A percentile compares a stretch with the other conserved stretches of the same genome.
These are phyloP conservation scores for Volucella bombylans DNA, from an alignment of 2,888 invertebrate genomes.

Conservation along the genomic window DNA sequence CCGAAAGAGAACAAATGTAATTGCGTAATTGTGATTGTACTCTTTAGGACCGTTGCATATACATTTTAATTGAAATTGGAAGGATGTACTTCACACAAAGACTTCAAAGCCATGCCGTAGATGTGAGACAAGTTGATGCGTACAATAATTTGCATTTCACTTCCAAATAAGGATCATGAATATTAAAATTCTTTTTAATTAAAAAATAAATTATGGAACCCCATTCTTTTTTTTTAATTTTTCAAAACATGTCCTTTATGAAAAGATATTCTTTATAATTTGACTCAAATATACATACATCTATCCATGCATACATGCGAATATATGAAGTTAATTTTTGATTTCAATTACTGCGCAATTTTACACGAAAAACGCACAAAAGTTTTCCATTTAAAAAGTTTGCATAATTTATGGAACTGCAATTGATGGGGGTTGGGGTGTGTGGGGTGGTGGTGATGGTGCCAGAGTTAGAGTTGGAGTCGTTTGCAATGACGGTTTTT, in stretches of 20 bases:
- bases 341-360: slow-evolving; percentile 6
- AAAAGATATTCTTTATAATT: too few relatives aligned
- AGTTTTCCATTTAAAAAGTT: slow-evolving; percentile 19
- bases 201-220: slow-evolving; percentile 55
- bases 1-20: slow-evolving; percentile 47
- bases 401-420: slow-evolving; percentile 21
- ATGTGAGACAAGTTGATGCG: slow-evolving; percentile 24
- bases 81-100: slow-evolving; percentile 30
- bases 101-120: not conserved
- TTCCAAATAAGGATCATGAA: slow-evolving; percentile 38
- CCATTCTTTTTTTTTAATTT: not conserved
- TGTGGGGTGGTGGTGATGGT: not conserved
- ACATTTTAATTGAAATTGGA: slow-evolving; percentile 61
- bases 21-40: slow-evolving; percentile 67
- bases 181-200: slow-evolving; percentile 62
- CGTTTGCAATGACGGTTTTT: slow-evolving; percentile 49
- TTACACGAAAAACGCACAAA: slow-evolving; percentile 14
- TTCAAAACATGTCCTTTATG: not conserved
- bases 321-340: not conserved
- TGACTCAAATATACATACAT: not conserved
- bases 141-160: slow-evolving; percentile 54
- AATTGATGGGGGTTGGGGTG: too few relatives aligned
- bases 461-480: not conserved
- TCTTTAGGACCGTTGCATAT: slow-evolving; percentile 38
- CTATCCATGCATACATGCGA: not conserved